Conservation (phyloP, 2,113 vertebrate genomes). For the Micronycteris hirsuta region DNA sequence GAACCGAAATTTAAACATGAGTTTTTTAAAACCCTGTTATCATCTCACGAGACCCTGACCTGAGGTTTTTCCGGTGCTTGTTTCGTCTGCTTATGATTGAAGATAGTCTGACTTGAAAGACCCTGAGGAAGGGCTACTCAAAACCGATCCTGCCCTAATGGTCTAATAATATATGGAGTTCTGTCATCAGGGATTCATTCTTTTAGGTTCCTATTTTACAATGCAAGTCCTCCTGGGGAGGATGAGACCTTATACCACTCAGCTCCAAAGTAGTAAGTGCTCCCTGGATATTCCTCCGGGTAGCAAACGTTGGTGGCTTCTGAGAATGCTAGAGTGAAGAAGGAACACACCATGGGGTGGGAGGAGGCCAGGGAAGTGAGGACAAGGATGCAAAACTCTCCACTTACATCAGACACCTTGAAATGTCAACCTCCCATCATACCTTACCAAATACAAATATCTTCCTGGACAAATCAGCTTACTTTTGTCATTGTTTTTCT, state of each 20-base stretch:
- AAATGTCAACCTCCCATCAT: neutral
- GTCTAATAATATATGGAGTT: neutral
- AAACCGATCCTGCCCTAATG: neutral
- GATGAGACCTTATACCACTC: neutral
- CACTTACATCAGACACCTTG: too few species aligned
- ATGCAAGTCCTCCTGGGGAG: neutral
- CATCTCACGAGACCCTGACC: neutral
- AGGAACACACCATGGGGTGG: rapidly evolving
- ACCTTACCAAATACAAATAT: neutral
- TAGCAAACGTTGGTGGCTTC: neutral
- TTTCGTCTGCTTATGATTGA: neutral
- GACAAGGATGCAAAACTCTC: neutral
- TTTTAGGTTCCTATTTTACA: neutral
- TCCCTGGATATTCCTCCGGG: neutral
- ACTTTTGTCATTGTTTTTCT: neutral
- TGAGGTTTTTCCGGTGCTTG: neutral
- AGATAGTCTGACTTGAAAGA: neutral
- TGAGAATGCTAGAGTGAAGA: neutral
- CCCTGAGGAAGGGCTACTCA: neutral
- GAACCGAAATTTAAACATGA: neutral
- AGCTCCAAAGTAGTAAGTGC: neutral
- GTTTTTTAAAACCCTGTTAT: neutral
- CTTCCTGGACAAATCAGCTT: neutral
- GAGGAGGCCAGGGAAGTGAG: neutral
- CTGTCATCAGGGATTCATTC: neutral